Conservation (phyloP, 1,140 invertebrate genomes). For the Ridgeia piscesae region DNA sequence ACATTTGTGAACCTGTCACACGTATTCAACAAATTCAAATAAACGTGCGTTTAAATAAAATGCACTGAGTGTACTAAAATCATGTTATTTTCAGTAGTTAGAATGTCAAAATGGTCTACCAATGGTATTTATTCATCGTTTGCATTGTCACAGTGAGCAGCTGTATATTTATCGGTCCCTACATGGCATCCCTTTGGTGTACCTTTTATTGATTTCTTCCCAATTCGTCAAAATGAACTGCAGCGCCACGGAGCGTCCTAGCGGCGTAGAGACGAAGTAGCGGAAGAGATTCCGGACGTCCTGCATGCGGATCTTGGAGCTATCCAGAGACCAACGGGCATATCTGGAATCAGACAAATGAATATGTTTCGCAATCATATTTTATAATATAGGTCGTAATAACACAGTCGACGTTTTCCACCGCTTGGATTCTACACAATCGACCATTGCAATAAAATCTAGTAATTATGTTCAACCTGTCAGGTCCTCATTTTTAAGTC, state of each 20-base stretch:
- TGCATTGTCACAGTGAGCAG: not conserved
- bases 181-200: no score
- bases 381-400: not conserved
- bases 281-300: constrained; percentile 47
- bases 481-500: no score
- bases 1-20: not conserved
- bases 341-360: constrained; percentile 35
- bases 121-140: not conserved
- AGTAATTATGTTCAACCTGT: no score
- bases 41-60: not conserved
- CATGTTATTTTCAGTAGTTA: not conserved
- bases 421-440: no score
- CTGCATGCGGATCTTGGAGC: constrained; percentile 44
- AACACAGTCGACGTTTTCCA: not conserved
- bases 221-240: constrained; percentile 49
- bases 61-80: not conserved
- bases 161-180: no score
- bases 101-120: not conserved
- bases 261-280: constrained; percentile 46
- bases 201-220: constrained; percentile 40
- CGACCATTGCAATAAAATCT: no score
- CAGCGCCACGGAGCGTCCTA: constrained; percentile 48
- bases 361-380: not conserved
- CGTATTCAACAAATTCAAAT: not conserved
- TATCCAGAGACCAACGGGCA: constrained; percentile 47